Evolutionary conservation across 2,888 invertebrate species (phyloP).

Genomic region (Tenthredo distinguenda): DNA sequence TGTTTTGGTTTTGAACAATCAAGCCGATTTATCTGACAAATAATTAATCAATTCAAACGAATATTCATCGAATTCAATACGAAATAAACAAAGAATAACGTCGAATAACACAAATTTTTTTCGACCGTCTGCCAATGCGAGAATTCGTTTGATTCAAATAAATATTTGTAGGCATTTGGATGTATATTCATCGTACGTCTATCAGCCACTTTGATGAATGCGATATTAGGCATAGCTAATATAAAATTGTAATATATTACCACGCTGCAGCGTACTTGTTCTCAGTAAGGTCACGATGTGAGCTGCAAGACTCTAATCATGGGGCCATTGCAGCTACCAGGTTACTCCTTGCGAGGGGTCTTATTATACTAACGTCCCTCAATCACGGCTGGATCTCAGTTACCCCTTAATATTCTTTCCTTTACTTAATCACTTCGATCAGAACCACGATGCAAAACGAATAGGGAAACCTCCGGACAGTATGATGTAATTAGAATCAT

Average conservation of each 20-base stretch:
- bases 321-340: constrained; percentile 66
- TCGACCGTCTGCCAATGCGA: too few species aligned
- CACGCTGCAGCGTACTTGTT: not conserved
- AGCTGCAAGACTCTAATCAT: constrained; percentile 30
- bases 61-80: too few species aligned
- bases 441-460: constrained; percentile 63
- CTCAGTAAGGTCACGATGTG: constrained; percentile 26
- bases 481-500: not conserved
- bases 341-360: constrained; percentile 73
- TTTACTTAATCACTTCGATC: constrained; percentile 67
- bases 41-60: too few species aligned
- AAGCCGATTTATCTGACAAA: too few species aligned
- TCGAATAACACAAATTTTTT: too few species aligned
- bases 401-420: constrained; percentile 56
- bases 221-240: not conserved
- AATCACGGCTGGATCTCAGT: constrained; percentile 66
- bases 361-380: constrained; percentile 75
- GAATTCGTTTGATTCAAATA: not conserved
- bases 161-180: not conserved
- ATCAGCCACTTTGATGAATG: not conserved
- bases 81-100: too few species aligned
- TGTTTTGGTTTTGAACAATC: too few species aligned
- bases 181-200: not conserved
- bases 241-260: not conserved
- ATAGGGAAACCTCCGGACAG: not conserved